Conservation (phyloP, 2,797 vertebrate genomes). For the Onychomys torridus region DNA sequence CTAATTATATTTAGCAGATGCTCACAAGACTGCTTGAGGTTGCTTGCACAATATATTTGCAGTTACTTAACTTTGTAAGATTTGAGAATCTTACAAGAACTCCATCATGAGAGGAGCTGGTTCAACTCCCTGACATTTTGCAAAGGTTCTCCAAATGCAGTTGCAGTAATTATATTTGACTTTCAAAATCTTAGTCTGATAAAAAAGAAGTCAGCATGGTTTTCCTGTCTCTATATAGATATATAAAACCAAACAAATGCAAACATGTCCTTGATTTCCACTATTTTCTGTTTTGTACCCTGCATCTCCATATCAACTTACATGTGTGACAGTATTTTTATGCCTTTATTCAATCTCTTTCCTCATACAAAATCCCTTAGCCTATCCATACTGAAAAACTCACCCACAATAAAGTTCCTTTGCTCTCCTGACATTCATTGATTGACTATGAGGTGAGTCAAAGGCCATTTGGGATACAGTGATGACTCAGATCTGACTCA, state of each 20-base stretch:
- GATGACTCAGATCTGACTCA: constrained; percentile 40
- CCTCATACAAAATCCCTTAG: neutral
- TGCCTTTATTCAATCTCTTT: neutral
- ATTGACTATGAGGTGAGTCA: constrained; percentile 47
- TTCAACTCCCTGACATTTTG: constrained; percentile 46
- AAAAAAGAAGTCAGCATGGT: neutral
- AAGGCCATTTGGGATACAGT: neutral
- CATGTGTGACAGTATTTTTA: neutral
- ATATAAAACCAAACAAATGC: neutral
- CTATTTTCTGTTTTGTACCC: neutral
- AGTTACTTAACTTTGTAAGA: neutral
- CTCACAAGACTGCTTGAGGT: constrained; percentile 25
- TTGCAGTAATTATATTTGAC: neutral
- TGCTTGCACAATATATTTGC: constrained; percentile 12
- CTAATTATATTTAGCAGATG: constrained; percentile 64
- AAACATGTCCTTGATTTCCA: constrained; percentile 38
- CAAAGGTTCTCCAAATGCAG: constrained; percentile 33
- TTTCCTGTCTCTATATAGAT: constrained; percentile 2
- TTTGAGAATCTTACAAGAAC: neutral
- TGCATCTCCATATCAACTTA: neutral
- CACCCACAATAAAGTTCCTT: constrained; percentile 3
- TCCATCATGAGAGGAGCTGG: constrained; percentile 4
- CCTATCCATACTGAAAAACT: constrained; percentile 2
- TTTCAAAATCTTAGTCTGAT: constrained; percentile 17
- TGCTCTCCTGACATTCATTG: constrained; percentile 1